These are phyloP conservation scores for Mohoua ochrocephala DNA, from an alignment of 2,113 vertebrate species.

Conservation along the genomic window DNA sequence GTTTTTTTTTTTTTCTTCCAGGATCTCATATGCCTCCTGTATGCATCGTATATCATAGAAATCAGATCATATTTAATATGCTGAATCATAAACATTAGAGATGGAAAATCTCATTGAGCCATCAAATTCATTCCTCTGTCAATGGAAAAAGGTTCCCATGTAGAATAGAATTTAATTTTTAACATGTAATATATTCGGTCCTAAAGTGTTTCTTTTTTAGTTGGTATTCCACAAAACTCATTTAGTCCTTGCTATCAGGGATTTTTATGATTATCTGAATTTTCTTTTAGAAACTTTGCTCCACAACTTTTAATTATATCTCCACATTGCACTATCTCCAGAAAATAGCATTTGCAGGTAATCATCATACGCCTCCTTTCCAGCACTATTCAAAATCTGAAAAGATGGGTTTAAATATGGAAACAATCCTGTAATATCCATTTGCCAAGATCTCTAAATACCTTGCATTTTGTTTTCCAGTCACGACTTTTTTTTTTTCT, in stretches of 20 bases:
- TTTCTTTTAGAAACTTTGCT: background rate
- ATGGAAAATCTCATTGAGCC: constrained; percentile 31
- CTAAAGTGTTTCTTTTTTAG: background rate
- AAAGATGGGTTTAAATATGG: background rate
- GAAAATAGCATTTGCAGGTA: background rate
- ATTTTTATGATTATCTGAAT: background rate
- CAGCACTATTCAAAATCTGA: background rate
- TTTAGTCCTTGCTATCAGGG: background rate
- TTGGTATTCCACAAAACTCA: background rate
- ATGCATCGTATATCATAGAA: background rate
- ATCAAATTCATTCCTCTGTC: constrained; percentile 22
- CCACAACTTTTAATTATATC: background rate
- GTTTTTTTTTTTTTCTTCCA: background rate
- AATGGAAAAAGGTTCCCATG: background rate
- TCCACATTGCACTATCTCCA: background rate
- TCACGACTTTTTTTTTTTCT: background rate
- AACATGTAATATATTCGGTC: background rate
- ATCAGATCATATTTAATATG: constrained; percentile 37
- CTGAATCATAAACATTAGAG: constrained; percentile 35
- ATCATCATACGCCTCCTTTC: background rate
- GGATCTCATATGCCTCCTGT: background rate
- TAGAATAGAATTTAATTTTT: constrained; percentile 24
- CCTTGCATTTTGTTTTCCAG: background rate
- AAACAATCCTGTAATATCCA: background rate
- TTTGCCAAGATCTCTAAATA: background rate